These are phyloP conservation scores for Acrocephalus arundinaceus DNA, from an alignment of 2,113 vertebrate species.

Conservation along the genomic window DNA sequence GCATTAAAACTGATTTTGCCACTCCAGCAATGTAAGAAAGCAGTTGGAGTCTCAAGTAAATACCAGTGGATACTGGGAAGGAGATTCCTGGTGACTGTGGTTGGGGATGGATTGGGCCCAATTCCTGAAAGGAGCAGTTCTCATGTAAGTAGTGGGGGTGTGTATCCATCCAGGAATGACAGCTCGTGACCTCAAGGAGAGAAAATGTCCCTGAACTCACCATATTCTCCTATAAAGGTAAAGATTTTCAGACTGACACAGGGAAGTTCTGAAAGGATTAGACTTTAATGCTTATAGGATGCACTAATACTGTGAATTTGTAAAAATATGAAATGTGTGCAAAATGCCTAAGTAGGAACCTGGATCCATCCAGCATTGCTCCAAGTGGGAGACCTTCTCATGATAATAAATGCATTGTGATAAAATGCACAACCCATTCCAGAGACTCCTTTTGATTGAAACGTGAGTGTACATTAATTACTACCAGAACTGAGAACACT, in stretches of 20 bases:
- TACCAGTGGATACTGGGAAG: neutral
- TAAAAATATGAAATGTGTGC: neutral
- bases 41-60: neutral
- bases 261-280: neutral
- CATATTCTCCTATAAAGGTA: neutral
- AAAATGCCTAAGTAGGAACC: neutral
- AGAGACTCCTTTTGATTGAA: neutral
- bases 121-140: neutral
- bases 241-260: neutral
- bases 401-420: neutral
- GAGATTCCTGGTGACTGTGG: neutral
- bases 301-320: neutral
- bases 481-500: neutral
- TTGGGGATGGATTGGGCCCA: neutral
- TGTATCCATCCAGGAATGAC: neutral
- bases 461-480: neutral
- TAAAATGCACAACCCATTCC: neutral
- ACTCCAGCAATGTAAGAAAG: neutral
- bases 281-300: neutral
- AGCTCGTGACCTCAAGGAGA: neutral
- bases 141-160: neutral
- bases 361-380: neutral
- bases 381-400: neutral
- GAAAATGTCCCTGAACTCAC: neutral
- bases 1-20: neutral